phyloP scores from a whole-genome alignment of 1,140 invertebrate species.

The Armadillidium nasatum region DNA sequence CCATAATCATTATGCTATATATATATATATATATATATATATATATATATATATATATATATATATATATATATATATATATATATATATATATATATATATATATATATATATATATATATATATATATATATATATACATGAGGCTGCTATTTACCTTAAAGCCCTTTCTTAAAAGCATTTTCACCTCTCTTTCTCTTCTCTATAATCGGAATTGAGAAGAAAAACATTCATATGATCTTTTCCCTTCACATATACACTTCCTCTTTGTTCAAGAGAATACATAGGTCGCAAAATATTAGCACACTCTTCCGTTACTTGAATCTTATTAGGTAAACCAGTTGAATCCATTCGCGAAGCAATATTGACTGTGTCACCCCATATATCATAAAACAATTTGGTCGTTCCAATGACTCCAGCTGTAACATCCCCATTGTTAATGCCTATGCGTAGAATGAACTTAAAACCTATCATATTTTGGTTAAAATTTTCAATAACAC shows the following conservation, averaged over 20 bases:
- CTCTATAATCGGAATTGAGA: not conserved
- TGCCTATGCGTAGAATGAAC: conserved; percentile 73
- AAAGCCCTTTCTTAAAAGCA: not conserved
- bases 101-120: conserved; percentile 18
- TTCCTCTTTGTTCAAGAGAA: conserved; percentile 74
- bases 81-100: conserved; percentile 19
- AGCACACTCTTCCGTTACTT: conserved; percentile 72
- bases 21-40: too few relatives aligned
- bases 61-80: too few relatives aligned
- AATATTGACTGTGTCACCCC: conserved; percentile 97
- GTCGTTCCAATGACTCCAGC: conserved; percentile 94
- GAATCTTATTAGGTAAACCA: conserved; percentile 75
- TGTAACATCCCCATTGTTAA: conserved; percentile 76
- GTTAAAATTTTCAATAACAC: conserved; percentile 82
- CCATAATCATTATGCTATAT: too few relatives aligned
- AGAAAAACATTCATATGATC: conserved; percentile 88
- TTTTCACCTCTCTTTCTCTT: not conserved
- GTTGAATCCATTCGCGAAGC: conserved; percentile 94
- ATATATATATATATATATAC: not conserved
- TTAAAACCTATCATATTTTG: conserved; percentile 81
- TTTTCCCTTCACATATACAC: conserved; percentile 91
- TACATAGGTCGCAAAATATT: conserved; percentile 62
- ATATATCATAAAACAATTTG: conserved; percentile 95
- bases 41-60: too few relatives aligned
- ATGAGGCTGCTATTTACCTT: too few relatives aligned